Base-by-base conservation (phyloP, 1,140 invertebrate genomes). In the Cotesia chilonis region DNA sequence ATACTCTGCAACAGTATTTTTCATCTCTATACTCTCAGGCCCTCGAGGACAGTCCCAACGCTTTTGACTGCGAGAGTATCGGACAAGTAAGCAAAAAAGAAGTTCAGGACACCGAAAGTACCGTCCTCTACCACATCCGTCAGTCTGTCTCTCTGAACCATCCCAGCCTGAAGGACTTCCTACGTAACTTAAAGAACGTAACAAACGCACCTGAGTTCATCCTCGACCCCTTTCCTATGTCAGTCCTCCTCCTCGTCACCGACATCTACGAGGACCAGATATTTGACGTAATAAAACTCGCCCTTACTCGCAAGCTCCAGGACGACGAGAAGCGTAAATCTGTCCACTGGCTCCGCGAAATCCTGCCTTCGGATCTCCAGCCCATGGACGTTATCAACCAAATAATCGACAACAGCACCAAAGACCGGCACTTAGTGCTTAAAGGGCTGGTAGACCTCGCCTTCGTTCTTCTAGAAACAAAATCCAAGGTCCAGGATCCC, bases 41-140 rank as follows among this genome's bases (percentile, higher is more conserved):
- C 1, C 20, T 28, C 70, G 64, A 72, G 3, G 72, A 74, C 3
- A 61, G 61, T 1, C 63, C 77, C 36, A 70, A 63, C 64, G 60
- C 74, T 70, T 73, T 81, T 4, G 73, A 10, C 47, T 78, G 74
- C 12, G 80, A 82, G 17, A 67, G 60, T 59, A 83, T 84, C 55
- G 79, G 83, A 79, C 78, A 75, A 9, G 0, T 82, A 0, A 80
- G 70, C 70, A 68, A 78, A 10, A 84, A 82, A 74, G 83, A 87
- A 68, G 70, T 87, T 35, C 78, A 82, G 75, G 81, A 88, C 67
- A 77, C 83, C 37, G 89, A 90, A 81, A 87, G 87, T 67, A 89
- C 87, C n/a, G 86, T 91, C 20, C 78, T 91, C 0, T 90, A 87
- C 75, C 86, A 90, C 63, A 88, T 90, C 38, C 85, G 88, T 74